Conservation (phyloP, 2,888 invertebrate species). For the Panzeria rudis region DNA sequence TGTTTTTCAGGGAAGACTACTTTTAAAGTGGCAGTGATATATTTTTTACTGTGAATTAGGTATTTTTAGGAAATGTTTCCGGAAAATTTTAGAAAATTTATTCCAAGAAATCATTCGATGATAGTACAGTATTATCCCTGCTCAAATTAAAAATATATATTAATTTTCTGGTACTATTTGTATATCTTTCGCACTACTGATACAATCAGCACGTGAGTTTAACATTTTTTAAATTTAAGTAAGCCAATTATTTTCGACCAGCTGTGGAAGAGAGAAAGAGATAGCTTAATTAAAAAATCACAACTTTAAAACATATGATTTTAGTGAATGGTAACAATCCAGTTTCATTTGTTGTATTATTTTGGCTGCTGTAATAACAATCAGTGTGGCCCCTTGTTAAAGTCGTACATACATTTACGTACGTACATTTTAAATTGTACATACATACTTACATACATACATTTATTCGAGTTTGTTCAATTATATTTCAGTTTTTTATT, state of each 20-base stretch:
- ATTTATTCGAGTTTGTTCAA: slow-evolving; percentile 40
- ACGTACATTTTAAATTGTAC: slow-evolving; percentile 21
- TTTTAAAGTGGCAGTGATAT: too few relatives aligned
- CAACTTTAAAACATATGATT: slow-evolving; percentile 62
- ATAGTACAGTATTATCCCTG: too few relatives aligned
- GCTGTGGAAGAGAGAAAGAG: slow-evolving; percentile 7
- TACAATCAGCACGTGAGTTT: background rate
- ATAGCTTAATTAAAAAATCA: slow-evolving; percentile 1
- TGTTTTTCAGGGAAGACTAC: too few relatives aligned
- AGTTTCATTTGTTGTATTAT: slow-evolving; percentile 46
- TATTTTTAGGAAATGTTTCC: too few relatives aligned
- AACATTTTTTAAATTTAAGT: slow-evolving; percentile 11
- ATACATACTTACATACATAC: background rate
- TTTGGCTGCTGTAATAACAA: slow-evolving; percentile 41
- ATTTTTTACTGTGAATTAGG: too few relatives aligned
- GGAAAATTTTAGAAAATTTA: too few relatives aligned
- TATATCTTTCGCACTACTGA: background rate
- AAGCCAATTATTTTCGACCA: slow-evolving; percentile 13
- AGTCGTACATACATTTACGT: slow-evolving; percentile 27
- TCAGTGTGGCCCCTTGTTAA: slow-evolving; percentile 59
- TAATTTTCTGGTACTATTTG: slow-evolving; percentile 8
- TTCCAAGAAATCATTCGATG: too few relatives aligned
- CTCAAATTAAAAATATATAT: too few relatives aligned
- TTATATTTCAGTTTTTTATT: slow-evolving; percentile 47
- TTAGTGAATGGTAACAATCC: slow-evolving; percentile 64